These are phyloP conservation scores for Drosophila seclusa DNA, from an alignment of 2,888 invertebrate genomes.

Conservation along the genomic window DNA sequence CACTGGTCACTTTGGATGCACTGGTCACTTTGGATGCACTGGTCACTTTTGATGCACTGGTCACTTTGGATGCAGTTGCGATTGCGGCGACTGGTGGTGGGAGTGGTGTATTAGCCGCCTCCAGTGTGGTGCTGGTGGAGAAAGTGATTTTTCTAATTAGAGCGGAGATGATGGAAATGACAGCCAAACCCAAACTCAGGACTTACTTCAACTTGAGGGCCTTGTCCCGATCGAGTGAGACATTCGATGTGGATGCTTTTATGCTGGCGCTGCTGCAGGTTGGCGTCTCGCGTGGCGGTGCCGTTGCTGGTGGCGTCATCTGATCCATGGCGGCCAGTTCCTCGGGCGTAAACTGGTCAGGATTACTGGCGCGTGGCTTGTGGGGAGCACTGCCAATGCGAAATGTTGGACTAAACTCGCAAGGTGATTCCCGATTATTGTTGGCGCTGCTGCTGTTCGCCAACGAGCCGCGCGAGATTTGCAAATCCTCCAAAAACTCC, in stretches of 20 bases:
- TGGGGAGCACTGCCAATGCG: constrained; percentile 86
- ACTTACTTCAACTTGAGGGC: constrained; percentile 68
- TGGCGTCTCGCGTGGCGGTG: constrained; percentile 83
- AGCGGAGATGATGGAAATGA: constrained; percentile 20
- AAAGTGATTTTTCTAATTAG: constrained; percentile 80
- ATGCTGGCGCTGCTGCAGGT: constrained; percentile 60
- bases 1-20: constrained; percentile 13
- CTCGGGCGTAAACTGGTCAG: constrained; percentile 83
- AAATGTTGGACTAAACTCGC: constrained; percentile 86
- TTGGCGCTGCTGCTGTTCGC: constrained; percentile 70
- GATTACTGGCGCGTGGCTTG: constrained; percentile 81
- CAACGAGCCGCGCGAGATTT: constrained; percentile 81
- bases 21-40: constrained; percentile 14
- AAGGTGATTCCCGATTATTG: constrained; percentile 57
- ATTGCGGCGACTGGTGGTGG: constrained; percentile 13
- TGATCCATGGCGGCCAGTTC: constrained; percentile 83
- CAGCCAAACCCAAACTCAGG: neutral
- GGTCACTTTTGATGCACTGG: constrained; percentile 15
- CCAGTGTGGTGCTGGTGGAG: constrained; percentile 73
- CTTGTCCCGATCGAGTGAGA: constrained; percentile 73
- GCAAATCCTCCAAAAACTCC: constrained; percentile 86
- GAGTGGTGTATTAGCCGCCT: constrained; percentile 38
- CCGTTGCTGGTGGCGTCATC: constrained; percentile 85
- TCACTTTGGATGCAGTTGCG: constrained; percentile 26
- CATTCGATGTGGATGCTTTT: constrained; percentile 53